phyloP scores from a whole-genome alignment of 2,888 invertebrate species.

The Diarsia rubi region DNA sequence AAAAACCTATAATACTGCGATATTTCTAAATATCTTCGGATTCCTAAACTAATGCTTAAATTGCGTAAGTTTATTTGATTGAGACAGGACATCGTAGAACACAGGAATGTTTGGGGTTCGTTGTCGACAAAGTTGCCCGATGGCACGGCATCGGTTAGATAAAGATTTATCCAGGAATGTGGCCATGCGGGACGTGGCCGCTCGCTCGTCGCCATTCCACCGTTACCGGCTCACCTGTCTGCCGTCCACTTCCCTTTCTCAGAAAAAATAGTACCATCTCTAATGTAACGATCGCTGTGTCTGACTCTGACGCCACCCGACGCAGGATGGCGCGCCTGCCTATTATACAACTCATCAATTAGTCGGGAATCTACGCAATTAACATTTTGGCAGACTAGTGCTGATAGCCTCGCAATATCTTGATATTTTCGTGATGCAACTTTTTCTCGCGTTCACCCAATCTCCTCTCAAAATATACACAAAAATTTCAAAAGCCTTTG shows the following conservation, averaged over 20 bases:
- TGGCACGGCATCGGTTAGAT: slow-evolving; percentile 67
- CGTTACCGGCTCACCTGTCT: slow-evolving; percentile 75
- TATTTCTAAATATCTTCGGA: slow-evolving; percentile 1
- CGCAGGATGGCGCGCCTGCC: slow-evolving; percentile 51
- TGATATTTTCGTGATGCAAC: slow-evolving; percentile 58
- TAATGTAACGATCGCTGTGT: slow-evolving; percentile 60
- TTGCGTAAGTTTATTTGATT: slow-evolving; percentile 52
- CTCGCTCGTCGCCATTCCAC: slow-evolving; percentile 71
- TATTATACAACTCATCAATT: slow-evolving; percentile 56
- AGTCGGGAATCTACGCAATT: slow-evolving; percentile 50
- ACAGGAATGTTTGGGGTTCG: slow-evolving; percentile 54
- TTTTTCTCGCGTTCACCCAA: slow-evolving; percentile 52
- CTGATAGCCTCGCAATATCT: slow-evolving; percentile 43
- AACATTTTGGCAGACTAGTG: slow-evolving; percentile 38
- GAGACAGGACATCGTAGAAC: slow-evolving; percentile 35
- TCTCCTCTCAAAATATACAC: slow-evolving; percentile 52
- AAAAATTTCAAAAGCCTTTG: slow-evolving; percentile 73
- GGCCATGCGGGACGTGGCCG: slow-evolving; percentile 68
- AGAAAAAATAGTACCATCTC: slow-evolving; percentile 67
- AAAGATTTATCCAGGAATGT: slow-evolving; percentile 79
- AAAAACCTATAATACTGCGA: not conserved
- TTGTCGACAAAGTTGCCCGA: slow-evolving; percentile 51
- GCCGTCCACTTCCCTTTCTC: slow-evolving; percentile 70
- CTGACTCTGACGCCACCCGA: slow-evolving; percentile 59
- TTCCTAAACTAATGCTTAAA: slow-evolving; percentile 21